Percentiles rank a stretch among this genome's conserved stretches.
phyloP scores from a whole-genome alignment of 2,888 invertebrate genomes.

The Xestia xanthographa region DNA sequence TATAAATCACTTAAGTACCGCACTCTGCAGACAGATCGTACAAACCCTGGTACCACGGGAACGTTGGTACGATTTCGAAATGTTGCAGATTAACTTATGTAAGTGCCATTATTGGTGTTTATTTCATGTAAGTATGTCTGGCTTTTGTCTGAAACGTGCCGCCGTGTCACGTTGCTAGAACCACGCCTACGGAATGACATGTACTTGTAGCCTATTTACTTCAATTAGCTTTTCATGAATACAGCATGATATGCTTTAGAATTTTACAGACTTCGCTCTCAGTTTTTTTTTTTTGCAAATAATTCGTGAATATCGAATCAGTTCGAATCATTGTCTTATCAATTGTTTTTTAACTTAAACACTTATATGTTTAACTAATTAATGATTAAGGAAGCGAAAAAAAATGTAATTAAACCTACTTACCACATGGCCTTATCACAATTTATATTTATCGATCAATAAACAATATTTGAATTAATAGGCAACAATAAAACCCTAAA shows the following conservation, averaged over 20 bases:
- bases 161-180: constrained; percentile 45
- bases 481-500: not conserved
- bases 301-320: not conserved
- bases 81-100: constrained; percentile 34
- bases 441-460: not conserved
- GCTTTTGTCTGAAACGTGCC: constrained; percentile 37
- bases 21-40: constrained; percentile 11
- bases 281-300: not conserved
- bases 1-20: constrained; percentile 29
- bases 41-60: constrained; percentile 27
- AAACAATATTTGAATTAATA: not conserved
- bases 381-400: not conserved
- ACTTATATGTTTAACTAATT: not conserved
- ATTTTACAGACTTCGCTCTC: not conserved
- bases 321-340: not conserved
- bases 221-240: constrained; percentile 44
- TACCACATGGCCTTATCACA: not conserved
- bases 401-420: not conserved
- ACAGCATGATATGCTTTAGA: constrained; percentile 16
- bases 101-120: constrained; percentile 33
- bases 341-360: not conserved
- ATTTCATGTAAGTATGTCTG: constrained; percentile 13
- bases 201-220: constrained; percentile 38
- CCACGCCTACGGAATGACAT: constrained; percentile 20
- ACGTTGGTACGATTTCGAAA: constrained; percentile 41